These are phyloP conservation scores for Hydriomena furcata DNA, from an alignment of 2,888 invertebrate species.

Conservation along the genomic window DNA sequence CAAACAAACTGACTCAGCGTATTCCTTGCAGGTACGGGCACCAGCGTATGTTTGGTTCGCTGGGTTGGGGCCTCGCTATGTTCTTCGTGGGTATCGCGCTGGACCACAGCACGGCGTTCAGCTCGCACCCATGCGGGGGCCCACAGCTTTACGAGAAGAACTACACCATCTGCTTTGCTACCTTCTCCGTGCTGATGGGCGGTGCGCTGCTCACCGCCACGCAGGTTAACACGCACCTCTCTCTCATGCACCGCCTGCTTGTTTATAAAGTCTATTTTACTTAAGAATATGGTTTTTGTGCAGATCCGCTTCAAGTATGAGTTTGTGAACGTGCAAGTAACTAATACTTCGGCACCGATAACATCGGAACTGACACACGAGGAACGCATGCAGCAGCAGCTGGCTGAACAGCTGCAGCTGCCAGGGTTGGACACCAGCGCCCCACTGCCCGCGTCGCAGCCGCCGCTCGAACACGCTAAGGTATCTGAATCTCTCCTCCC, in stretches of 20 bases:
- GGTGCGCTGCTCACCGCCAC: conserved; percentile 96
- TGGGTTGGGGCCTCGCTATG: conserved; percentile 99
- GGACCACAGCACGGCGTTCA: conserved; percentile 98
- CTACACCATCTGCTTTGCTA: conserved; percentile 99
- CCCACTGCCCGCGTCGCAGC: conserved; percentile 56
- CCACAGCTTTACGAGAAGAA: conserved; percentile 97
- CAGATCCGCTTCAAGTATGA: conserved; percentile 87
- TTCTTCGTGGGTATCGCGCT: conserved; percentile 98
- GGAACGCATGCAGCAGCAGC: conserved; percentile 92
- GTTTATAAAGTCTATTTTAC: background rate
- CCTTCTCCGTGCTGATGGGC: conserved; percentile 98
- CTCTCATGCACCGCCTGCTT: background rate
- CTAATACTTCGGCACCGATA: conserved; percentile 85
- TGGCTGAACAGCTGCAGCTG: conserved; percentile 92
- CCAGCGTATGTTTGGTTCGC: conserved; percentile 98
- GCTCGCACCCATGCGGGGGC: conserved; percentile 94
- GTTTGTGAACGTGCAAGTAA: conserved; percentile 55
- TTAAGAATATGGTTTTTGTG: background rate
- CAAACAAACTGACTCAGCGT: background rate
- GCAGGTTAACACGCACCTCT: conserved; percentile 81
- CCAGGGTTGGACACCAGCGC: conserved; percentile 89
- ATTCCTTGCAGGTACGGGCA: conserved; percentile 89
- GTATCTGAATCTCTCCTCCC: conserved; percentile 8
- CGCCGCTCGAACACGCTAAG: conserved; percentile 57
- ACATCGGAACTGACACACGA: conserved; percentile 84